A percentile compares a stretch with the other conserved stretches of the same genome.
Conservation (phyloP, 2,797 vertebrate genomes). For the Argya squamiceps region DNA sequence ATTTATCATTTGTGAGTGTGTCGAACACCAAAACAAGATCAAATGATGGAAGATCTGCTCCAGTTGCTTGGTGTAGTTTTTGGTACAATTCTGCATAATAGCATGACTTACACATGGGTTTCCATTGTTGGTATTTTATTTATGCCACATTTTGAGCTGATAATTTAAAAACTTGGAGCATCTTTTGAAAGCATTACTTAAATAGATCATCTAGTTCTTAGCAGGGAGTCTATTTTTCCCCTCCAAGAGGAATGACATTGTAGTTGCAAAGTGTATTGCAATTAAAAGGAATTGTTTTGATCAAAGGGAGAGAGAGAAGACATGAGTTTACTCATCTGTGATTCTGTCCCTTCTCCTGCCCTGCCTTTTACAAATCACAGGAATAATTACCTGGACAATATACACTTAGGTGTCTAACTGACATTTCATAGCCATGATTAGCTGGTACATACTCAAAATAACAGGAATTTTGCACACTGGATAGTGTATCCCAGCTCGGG, state of each 20-base stretch:
- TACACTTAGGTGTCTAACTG: not conserved
- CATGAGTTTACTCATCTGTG: not conserved
- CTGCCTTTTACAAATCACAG: not conserved
- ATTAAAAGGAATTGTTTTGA: not conserved
- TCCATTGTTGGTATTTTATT: not conserved
- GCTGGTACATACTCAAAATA: not conserved
- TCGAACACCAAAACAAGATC: not conserved
- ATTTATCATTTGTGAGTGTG: not conserved
- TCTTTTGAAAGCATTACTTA: conserved; percentile 19
- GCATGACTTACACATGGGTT: not conserved
- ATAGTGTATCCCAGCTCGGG: accelerated
- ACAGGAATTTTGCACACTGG: not conserved
- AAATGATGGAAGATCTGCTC: not conserved
- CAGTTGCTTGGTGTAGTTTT: not conserved
- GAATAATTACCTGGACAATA: not conserved
- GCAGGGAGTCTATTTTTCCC: not conserved
- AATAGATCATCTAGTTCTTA: conserved; percentile 39
- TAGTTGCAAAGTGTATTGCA: not conserved
- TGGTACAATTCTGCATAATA: not conserved
- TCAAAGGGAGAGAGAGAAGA: not conserved
- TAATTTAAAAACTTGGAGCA: not conserved
- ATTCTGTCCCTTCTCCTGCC: not conserved
- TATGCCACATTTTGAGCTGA: not conserved
- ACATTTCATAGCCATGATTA: not conserved
- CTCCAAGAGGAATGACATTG: not conserved